These are phyloP conservation scores for Pollenia labialis DNA, from an alignment of 2,888 invertebrate genomes.

Conservation along the genomic window DNA sequence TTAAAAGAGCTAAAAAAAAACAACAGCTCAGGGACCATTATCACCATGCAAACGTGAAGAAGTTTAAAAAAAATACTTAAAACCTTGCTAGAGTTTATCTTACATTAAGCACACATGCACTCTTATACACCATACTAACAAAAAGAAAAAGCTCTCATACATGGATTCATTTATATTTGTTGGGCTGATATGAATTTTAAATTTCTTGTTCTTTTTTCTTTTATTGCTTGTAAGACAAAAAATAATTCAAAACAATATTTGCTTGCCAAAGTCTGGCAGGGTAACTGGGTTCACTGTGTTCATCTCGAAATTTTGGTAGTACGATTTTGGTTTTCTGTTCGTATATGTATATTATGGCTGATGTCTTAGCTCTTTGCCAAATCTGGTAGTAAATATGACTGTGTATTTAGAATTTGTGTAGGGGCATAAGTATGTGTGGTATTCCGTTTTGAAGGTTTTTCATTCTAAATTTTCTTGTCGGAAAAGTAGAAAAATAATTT, in stretches of 20 bases:
- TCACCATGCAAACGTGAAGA: background rate
- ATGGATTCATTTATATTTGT: background rate
- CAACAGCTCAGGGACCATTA: background rate
- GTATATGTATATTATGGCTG: conserved; percentile 42
- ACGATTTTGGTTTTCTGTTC: conserved; percentile 8
- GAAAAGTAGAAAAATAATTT: conserved; percentile 32
- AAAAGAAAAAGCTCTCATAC: background rate
- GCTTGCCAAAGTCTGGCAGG: conserved; percentile 40
- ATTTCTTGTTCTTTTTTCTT: background rate
- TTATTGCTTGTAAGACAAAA: background rate
- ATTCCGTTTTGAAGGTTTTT: conserved; percentile 10
- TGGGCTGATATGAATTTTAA: conserved; percentile 6
- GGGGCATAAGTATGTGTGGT: background rate
- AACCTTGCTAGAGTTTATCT: conserved; percentile 48
- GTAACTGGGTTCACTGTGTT: conserved; percentile 37
- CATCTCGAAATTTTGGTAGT: background rate
- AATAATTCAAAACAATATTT: conserved; percentile 22
- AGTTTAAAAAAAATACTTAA: background rate
- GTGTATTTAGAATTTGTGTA: background rate
- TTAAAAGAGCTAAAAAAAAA: background rate
- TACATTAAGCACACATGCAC: conserved; percentile 28
- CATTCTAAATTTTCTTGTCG: conserved; percentile 3
- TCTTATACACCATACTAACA: background rate
- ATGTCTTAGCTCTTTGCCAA: conserved; percentile 64
- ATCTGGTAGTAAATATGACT: background rate